Base-by-base conservation (phyloP, 1,140 invertebrate species). In the Pseudomyrmex sp. region DNA sequence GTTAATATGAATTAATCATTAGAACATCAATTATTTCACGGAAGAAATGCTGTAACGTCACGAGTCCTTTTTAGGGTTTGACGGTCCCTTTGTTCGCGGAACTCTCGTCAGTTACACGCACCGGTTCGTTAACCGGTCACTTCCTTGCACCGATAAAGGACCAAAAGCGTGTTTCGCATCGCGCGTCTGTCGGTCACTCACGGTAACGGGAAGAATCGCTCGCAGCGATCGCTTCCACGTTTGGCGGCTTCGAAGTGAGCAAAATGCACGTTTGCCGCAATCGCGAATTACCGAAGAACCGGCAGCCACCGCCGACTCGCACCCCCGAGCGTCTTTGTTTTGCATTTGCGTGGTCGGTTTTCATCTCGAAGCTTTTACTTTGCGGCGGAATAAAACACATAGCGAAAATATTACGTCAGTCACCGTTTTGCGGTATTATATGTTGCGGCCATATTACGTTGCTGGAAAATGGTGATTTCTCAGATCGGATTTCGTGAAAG, bases 191-290 rank as follows among this genome's bases (percentile, higher is more conserved):
- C 70, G 85, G 58, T 44, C 63, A 74, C 74, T 65, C 69, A 5
- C 35, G 0, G 65, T 82, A 87, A 87, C 83, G 66, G 72, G 12
- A 84, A 62, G 44, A 76, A 89, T 65, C 70, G 76, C 79, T 58
- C 26, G 46, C 46, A 85, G 77, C 70, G 77, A 82, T 74, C 63
- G 70, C 63, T 86, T 61, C 59, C 69, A 62, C 62, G 44, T 54
- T 26, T 18, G 13, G 7, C 58, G 74, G 12, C 18, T 13, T 44
- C 68, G 44, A 13, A 61, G 26, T 46, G 5, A 72, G 48, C 56
- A 70, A 87, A 86, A 86, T 82, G 54, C 65, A 83, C 59, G 63
- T 68, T 83, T 61, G 61, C 72, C 59, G 68, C 13, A 80, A 20
- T 35, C 72, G 23, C 72, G 59, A 77, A 83, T 86, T 86, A 82